Conservation (phyloP, 2,113 vertebrate genomes). For the Siniperca knerii region DNA sequence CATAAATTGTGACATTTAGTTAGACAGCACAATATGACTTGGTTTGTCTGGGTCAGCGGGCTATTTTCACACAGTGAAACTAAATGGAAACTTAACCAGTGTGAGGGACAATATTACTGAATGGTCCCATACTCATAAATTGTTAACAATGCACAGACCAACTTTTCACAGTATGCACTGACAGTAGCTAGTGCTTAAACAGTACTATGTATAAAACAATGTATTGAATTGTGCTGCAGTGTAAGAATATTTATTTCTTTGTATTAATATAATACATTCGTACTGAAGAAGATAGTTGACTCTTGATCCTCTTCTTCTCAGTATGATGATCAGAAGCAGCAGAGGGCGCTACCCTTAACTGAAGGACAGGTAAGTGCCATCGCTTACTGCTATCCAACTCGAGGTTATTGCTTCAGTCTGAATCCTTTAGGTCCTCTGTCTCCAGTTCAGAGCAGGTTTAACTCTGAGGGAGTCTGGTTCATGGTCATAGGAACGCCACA, state of each 20-base stretch:
- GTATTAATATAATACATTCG: background rate
- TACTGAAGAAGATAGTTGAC: background rate
- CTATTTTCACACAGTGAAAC: background rate
- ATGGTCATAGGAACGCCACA: background rate
- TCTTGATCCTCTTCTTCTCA: conserved; percentile 40
- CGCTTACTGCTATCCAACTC: conserved; percentile 6
- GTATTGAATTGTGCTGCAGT: background rate
- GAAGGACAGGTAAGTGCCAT: conserved; percentile 67
- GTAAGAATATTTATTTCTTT: background rate
- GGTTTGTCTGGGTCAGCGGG: background rate
- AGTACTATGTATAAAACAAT: background rate
- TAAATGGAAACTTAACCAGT: background rate
- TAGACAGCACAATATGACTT: background rate
- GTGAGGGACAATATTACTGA: background rate
- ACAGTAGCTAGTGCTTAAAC: background rate
- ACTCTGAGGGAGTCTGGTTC: background rate
- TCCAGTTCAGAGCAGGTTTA: background rate
- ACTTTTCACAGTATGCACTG: background rate
- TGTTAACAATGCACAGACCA: background rate
- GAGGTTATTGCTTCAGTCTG: background rate
- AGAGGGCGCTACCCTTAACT: conserved; percentile 39
- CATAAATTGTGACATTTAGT: background rate
- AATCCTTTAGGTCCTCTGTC: background rate
- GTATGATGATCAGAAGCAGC: conserved; percentile 58
- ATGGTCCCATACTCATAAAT: background rate